These are phyloP conservation scores for Sebastes steindachneri DNA, from an alignment of 2,797 vertebrate species.

Conservation along the genomic window DNA sequence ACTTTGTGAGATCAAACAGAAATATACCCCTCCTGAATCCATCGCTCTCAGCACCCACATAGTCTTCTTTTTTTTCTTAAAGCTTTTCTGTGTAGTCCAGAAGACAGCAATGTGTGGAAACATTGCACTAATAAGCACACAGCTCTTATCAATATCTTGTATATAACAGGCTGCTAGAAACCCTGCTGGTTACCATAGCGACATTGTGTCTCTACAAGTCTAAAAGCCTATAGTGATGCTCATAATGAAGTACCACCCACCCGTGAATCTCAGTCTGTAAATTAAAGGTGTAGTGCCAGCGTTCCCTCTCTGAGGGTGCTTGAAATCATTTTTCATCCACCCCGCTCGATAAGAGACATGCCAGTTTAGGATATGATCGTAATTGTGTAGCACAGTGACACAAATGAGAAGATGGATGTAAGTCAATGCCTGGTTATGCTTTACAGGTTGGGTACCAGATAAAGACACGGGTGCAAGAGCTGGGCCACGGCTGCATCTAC, in stretches of 20 bases:
- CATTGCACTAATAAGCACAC: constrained; percentile 61
- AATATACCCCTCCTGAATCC: constrained; percentile 34
- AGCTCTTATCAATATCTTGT: constrained; percentile 76
- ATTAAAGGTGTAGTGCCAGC: constrained; percentile 77
- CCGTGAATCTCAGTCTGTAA: constrained; percentile 77
- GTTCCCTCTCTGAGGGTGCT: constrained; percentile 62
- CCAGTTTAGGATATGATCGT: constrained; percentile 31
- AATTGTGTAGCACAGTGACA: constrained; percentile 20
- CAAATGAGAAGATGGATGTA: constrained; percentile 23
- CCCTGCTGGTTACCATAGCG: constrained; percentile 79
- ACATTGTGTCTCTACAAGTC: constrained; percentile 75
- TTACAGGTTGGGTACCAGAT: constrained; percentile 96
- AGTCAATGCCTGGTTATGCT: constrained; percentile 33
- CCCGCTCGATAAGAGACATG: constrained; percentile 34
- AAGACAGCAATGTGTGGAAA: constrained; percentile 53
- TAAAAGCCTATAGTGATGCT: constrained; percentile 80
- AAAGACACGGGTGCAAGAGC: constrained; percentile 93
- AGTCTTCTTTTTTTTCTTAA: constrained; percentile 28
- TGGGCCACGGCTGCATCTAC: constrained; percentile 97
- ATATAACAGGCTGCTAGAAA: constrained; percentile 69
- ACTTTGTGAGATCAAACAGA: constrained; percentile 52
- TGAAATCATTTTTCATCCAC: constrained; percentile 50
- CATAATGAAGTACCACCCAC: constrained; percentile 83
- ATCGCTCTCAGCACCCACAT: constrained; percentile 28
- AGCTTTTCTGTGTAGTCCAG: constrained; percentile 30